Evolutionary conservation across 2,113 vertebrate species (phyloP).

Genomic region (Dendropsophus ebraccatus): DNA sequence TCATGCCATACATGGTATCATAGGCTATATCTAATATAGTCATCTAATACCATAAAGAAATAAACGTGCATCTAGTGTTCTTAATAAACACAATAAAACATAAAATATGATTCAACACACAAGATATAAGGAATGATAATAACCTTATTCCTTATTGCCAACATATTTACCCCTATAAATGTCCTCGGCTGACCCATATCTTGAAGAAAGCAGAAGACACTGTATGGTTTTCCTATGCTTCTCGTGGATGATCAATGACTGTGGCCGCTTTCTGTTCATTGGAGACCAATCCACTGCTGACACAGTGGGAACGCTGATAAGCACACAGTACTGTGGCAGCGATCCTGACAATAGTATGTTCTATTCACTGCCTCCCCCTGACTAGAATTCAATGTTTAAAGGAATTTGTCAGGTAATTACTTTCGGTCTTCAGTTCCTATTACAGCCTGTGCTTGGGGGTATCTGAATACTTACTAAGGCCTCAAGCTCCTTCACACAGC

Average conservation of each 20-base stretch:
- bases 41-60: neutral
- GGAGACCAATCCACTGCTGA: neutral
- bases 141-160: neutral
- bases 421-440: neutral
- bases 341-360: neutral
- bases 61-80: neutral
- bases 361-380: neutral
- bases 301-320: neutral
- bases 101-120: neutral
- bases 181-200: slow-evolving; percentile 1
- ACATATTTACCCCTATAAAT: neutral
- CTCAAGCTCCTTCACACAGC: neutral
- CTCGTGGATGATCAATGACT: neutral
- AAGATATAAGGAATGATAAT: neutral
- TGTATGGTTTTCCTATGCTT: neutral
- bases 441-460: neutral
- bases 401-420: neutral
- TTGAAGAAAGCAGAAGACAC: neutral
- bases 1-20: too few species aligned
- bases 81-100: neutral
- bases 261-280: neutral
- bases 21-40: neutral
- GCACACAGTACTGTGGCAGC: neutral
- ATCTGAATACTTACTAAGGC: neutral
- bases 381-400: neutral